phyloP scores from a whole-genome alignment of 2,113 vertebrate genomes.

The Ictidomys tridecemlineatus region DNA sequence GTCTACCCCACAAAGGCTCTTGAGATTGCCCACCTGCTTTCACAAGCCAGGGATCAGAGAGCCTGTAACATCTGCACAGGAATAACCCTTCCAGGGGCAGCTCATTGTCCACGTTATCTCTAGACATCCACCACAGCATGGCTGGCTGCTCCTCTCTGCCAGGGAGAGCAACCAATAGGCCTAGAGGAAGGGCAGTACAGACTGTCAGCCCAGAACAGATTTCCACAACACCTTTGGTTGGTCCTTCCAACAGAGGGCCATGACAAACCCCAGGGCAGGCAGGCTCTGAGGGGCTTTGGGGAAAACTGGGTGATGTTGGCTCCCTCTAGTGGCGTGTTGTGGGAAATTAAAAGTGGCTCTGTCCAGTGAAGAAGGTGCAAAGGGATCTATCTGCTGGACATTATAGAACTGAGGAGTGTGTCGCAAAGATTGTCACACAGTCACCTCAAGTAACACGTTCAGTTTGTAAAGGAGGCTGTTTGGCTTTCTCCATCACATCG shows the following conservation, averaged over 20 bases:
- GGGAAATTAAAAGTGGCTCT: not conserved
- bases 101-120: not conserved
- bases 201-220: not conserved
- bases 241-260: not conserved
- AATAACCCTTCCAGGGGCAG: fast-evolving
- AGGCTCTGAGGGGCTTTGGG: fast-evolving
- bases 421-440: not conserved
- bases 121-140: too few species aligned
- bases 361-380: not conserved
- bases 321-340: constrained; percentile 60
- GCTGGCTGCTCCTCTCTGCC: not conserved
- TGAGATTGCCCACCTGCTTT: not conserved
- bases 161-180: fast-evolving
- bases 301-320: not conserved
- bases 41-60: not conserved
- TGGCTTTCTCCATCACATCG: not conserved
- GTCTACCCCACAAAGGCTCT: not conserved
- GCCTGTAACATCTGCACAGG: not conserved
- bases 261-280: not conserved
- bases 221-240: not conserved
- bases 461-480: not conserved
- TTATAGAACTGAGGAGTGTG: fast-evolving
- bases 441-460: not conserved
- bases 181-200: not conserved
- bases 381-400: too few species aligned